Base-by-base conservation (phyloP, 2,113 vertebrate species). In the Nymphicus hollandicus region DNA sequence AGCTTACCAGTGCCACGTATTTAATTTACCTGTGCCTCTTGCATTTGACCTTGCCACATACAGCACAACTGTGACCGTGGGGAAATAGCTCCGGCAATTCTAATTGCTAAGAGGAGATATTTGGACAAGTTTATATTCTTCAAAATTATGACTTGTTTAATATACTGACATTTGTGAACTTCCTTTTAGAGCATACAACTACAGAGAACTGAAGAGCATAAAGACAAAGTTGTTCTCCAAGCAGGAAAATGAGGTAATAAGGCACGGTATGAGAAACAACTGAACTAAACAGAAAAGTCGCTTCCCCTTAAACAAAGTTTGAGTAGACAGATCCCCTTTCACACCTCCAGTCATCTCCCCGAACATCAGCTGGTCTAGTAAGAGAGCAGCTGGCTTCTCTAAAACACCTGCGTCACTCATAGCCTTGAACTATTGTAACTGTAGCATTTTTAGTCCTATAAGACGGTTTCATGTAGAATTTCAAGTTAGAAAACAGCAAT, bases 11-110 rank as follows among this genome's bases (percentile, higher is more conserved):
- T 81, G 27, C 39, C 53, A 76, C 7, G 3, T 29, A 33, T n/a
- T 69, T 66, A 39, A 94, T 94, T 97, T 98, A 99, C 99, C 99
- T 98, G 97, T 99, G 99, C 22, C 99, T 98, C 88, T 98, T 98
- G 96, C 99, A 99, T 91, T 99, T 99, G 47, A 99, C 98, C 94
- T 99, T 99, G 95, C 99, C 99, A 93, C 99, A 99, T 7, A 99
- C 99, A 73, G 99, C 99, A 97, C 99, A 99, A 86, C 98, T 99
- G 96, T 99, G 98, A 64, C 98, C 98, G 3, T 98, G 98, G 73
- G 99, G 98, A 96, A 99, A 99, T 35, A 99, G 94, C 96, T 99
- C 99, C 43, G 98, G 98, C 86, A 99, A 95, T 95, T 98, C 98
- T 56, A 97, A 94, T 89, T 98, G 98, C 95, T 97, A 94, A 96